Percentiles rank a stretch among this genome's conserved stretches.
phyloP scores from a whole-genome alignment of 2,113 vertebrate genomes.

The Megaceryle maxima region DNA sequence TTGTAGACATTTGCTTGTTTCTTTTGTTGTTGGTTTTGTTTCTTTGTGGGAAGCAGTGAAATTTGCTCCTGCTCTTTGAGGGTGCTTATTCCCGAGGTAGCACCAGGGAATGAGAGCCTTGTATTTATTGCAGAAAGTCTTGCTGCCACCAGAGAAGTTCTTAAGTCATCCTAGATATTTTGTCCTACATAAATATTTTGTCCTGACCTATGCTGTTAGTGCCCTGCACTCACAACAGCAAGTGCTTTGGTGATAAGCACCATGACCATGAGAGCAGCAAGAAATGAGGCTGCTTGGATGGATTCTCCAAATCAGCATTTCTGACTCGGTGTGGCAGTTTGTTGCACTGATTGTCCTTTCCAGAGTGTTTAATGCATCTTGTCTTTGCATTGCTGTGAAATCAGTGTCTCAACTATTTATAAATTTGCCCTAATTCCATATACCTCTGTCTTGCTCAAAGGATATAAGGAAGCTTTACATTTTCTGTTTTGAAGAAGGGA shows the following conservation, averaged over 20 bases:
- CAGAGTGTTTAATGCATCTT: neutral
- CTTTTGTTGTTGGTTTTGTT: neutral
- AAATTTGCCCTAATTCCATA: neutral
- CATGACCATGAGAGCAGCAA: fast-evolving
- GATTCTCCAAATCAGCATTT: neutral
- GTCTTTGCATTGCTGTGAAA: neutral
- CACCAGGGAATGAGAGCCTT: neutral
- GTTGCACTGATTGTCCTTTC: neutral
- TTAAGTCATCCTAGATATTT: neutral
- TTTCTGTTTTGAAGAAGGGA: neutral
- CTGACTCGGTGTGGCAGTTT: neutral
- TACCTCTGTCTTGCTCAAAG: neutral
- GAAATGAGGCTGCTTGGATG: neutral
- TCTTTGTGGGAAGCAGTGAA: neutral
- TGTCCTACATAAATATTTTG: neutral
- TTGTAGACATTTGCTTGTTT: neutral
- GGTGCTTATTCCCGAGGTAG: neutral
- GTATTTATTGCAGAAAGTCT: neutral
- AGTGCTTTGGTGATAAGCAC: neutral
- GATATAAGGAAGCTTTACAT: neutral
- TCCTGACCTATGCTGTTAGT: neutral
- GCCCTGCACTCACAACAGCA: neutral
- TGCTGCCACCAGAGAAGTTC: neutral
- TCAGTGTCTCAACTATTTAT: neutral
- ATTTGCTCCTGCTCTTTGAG: neutral